Base-by-base conservation (phyloP, 2,888 invertebrate genomes). In the Invenusta paracnida region DNA sequence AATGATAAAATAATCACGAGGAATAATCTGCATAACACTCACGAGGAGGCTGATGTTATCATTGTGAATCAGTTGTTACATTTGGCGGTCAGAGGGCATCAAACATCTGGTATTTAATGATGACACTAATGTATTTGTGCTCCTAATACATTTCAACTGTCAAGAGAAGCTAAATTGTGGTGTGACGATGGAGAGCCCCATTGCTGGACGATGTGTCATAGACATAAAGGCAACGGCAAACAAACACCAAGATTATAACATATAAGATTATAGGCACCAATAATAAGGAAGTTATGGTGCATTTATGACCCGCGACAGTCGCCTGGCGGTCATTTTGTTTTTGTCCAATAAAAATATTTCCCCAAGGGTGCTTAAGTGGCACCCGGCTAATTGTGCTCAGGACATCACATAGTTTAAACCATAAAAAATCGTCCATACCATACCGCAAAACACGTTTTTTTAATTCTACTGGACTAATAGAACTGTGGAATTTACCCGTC, bases 191-290 rank as follows among this genome's bases (percentile, higher is more conserved):
- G 28, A 29, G 29, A 82, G 82, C 29, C 29, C 82, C 29, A 82
- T 29, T 82, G 30, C 29, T 30, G 31, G 82, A 82, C 13, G 82
- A 30, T 27, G 31, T 30, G 27, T 30, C 31, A 30, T 30, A 29
- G 82, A 82, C 82, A 82, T 82, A 30, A 82, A 82, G 29, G 82
- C 29, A 27, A 82, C 29, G 82, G 82, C 31, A 30, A 30, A 82
- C 29, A 82, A 82, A 30, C 82, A 82, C 5, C 48, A 48, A 48
- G n/a, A n/a, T n/a, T n/a, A n/a, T n/a, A n/a, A n/a, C n/a, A n/a
- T n/a, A n/a, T n/a, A n/a, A n/a, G n/a, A n/a, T n/a, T n/a, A n/a
- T n/a, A n/a, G 48, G 17, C 48, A 48, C 48, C 48, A 48, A 48
- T 48, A 48, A 48, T 48, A 48, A 48, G 17, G 48, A 48, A 48